Conservation (phyloP, 2,113 vertebrate species). For the Hippocampus mohnikei region DNA sequence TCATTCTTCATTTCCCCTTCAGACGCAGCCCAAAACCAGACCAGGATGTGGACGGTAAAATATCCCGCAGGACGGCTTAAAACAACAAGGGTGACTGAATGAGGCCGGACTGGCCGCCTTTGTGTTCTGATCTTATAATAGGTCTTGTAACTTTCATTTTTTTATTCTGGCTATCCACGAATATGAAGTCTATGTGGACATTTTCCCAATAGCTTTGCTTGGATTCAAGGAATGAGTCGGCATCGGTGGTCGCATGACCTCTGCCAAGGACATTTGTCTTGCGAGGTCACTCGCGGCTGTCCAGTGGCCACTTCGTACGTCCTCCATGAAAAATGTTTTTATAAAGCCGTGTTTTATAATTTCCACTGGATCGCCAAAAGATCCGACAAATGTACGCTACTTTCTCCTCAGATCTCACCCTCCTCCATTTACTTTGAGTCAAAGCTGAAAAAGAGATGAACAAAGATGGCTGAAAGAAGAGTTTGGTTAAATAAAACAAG, state of each 20-base stretch:
- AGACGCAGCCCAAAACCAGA: slow-evolving; percentile 8
- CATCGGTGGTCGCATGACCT: not conserved
- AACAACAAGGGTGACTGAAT: slow-evolving; percentile 3
- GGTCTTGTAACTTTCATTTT: not conserved
- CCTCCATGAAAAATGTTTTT: not conserved
- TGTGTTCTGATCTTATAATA: not conserved
- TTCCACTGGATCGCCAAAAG: no score
- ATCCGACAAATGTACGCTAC: no score
- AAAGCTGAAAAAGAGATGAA: no score
- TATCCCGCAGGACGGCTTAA: slow-evolving; percentile 4
- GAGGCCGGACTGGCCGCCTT: not conserved
- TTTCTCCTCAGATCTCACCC: no score
- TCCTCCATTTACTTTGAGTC: no score
- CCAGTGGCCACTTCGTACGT: not conserved
- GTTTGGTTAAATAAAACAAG: no score
- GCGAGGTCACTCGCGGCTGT: not conserved
- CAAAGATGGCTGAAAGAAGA: no score
- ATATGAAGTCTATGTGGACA: not conserved
- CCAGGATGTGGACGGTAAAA: slow-evolving; percentile 2
- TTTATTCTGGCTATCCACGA: not conserved
- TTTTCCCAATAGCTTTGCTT: not conserved
- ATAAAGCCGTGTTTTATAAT: no score
- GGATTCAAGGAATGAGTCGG: not conserved
- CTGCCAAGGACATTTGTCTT: not conserved
- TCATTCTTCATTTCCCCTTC: slow-evolving; percentile 8